phyloP scores from a whole-genome alignment of 2,797 vertebrate genomes.

The Taeniopygia guttata region DNA sequence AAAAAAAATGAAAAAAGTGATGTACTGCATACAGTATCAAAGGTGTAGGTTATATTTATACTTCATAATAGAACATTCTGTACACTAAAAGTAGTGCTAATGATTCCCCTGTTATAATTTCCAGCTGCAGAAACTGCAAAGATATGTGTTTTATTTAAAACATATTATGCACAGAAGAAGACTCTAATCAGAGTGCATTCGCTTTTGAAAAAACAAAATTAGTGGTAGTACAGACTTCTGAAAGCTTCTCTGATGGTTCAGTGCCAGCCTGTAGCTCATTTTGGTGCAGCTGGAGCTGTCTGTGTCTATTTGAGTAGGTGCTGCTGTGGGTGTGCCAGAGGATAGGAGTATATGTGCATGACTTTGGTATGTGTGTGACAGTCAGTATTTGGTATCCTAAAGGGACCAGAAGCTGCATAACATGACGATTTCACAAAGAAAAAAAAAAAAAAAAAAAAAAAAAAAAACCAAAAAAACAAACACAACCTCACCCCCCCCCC shows the following conservation, averaged over 20 bases:
- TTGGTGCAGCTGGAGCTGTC: background rate
- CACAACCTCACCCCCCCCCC: no score
- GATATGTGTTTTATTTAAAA: slow-evolving; percentile 8
- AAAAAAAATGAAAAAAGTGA: background rate
- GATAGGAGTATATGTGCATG: background rate
- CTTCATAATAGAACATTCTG: slow-evolving; percentile 1
- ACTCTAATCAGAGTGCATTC: background rate
- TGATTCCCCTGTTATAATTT: background rate
- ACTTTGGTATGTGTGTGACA: background rate
- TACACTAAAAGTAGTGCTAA: background rate
- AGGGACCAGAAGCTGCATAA: background rate
- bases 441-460: background rate
- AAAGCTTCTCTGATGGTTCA: background rate
- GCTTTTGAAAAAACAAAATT: slow-evolving; percentile 6
- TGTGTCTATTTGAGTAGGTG: background rate
- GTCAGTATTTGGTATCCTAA: background rate
- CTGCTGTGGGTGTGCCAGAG: background rate
- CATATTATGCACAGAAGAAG: background rate
- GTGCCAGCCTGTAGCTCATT: background rate
- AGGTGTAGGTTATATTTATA: slow-evolving; percentile 8
- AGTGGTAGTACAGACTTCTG: background rate
- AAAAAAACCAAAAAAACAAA: background rate
- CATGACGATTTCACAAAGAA: background rate
- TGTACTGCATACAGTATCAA: background rate
- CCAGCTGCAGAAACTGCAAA: background rate